Evolutionary conservation across 1,140 invertebrate genomes (phyloP), one percentile per base, ranked within the genome.

Genomic region (Protaetia brevitarsis): DNA sequence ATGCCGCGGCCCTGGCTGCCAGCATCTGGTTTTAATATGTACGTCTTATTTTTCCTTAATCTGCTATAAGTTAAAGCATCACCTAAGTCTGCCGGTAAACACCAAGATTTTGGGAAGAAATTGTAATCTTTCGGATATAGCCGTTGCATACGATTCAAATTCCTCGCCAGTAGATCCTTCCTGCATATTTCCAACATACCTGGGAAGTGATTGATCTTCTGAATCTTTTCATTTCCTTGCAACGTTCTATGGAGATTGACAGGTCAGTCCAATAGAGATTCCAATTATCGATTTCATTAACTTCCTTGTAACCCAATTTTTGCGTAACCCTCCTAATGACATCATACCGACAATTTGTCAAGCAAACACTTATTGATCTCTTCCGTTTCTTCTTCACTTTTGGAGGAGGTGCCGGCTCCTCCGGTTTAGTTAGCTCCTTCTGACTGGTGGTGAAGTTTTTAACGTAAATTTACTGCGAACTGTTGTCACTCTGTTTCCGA

Each of bases 71-170:
- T 82, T 13, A 86, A 70, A 3, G 84, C 86, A 64, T 89, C 88
- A 27, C 84, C 85, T 63, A 86, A 82, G 76, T 95, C 93, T n/a
- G 90, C 87, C 34, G 94, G 94, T 64, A 96, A 84, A 79, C 91
- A 93, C 93, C 93, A 96, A n/a, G 93, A 93, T 82, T 90, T 93
- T 2, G 94, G 94, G 78, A 93, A 96, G 77, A 96, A 92, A 73
- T 90, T 91, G 76, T 95, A 96, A 64, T 95, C 92, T 71, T 90
- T 88, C 0, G 93, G 92, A 79, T 92, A 95, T 26, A 91, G 75
- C 79, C 92, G 90, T 57, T 87, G 79, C 93, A 95, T 94, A 66
- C 92, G 83, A 77, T 92, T 94, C 57, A 95, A 82, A 78, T 95
- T 95, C 63, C 91, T 79, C 5, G 92, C 91, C 5, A 95, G 79